phyloP scores from a whole-genome alignment of 2,888 invertebrate species.

The Psylliodes chrysocephalus region DNA sequence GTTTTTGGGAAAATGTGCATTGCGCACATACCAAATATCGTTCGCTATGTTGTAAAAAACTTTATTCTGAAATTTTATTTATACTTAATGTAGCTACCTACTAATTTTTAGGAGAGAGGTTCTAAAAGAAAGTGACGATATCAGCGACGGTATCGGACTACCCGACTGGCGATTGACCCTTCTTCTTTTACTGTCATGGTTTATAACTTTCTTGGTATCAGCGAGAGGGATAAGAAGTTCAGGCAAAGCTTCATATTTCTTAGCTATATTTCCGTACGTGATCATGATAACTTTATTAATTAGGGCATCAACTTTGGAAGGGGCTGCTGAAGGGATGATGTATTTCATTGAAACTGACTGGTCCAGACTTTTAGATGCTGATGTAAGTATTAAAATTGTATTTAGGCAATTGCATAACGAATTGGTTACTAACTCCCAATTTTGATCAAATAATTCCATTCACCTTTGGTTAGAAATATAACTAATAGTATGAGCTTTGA shows the following conservation, averaged over 20 bases:
- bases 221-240: constrained; percentile 80
- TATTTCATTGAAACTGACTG: constrained; percentile 86
- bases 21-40: too few relatives aligned
- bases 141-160: constrained; percentile 63
- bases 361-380: constrained; percentile 75
- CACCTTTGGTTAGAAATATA: too few relatives aligned
- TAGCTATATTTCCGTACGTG: constrained; percentile 87
- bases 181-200: constrained; percentile 75
- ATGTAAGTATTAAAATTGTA: constrained; percentile 66
- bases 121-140: constrained; percentile 64
- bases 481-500: too few relatives aligned
- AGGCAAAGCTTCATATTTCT: constrained; percentile 87
- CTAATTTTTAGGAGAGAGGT: constrained; percentile 65
- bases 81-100: too few relatives aligned
- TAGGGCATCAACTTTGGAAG: constrained; percentile 73
- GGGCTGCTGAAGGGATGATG: constrained; percentile 78
- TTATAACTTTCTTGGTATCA: constrained; percentile 75
- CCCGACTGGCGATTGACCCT: constrained; percentile 78
- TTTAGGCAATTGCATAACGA: too few relatives aligned
- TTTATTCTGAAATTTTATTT: too few relatives aligned
- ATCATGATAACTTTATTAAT: constrained; percentile 80
- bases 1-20: too few relatives aligned
- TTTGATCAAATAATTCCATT: too few relatives aligned
- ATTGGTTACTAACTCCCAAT: too few relatives aligned
- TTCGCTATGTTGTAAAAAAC: too few relatives aligned